phyloP scores from a whole-genome alignment of 2,113 vertebrate genomes.

The Pseudorectes ferrugineus region DNA sequence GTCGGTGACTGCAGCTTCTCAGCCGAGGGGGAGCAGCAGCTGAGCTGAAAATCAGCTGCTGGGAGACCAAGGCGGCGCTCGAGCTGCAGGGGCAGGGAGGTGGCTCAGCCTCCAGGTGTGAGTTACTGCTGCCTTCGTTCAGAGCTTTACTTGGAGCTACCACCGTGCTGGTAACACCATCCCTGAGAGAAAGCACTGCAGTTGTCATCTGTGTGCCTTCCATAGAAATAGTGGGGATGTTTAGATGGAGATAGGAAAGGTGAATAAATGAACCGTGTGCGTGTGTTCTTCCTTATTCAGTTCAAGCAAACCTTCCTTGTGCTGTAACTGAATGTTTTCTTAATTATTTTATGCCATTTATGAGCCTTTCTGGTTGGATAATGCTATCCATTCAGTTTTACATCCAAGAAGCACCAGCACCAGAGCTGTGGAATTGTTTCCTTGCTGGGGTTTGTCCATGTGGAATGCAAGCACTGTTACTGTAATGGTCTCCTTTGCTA shows the following conservation, averaged over 20 bases:
- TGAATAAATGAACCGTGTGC: not conserved
- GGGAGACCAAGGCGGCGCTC: not conserved
- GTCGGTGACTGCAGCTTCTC: not conserved
- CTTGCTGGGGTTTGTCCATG: not conserved
- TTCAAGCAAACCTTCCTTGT: not conserved
- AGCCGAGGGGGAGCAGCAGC: not conserved
- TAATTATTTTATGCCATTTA: not conserved
- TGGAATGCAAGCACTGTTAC: not conserved
- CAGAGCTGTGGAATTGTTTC: not conserved
- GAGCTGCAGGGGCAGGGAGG: not conserved
- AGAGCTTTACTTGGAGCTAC: not conserved
- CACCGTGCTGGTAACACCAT: not conserved
- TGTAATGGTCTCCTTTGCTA: not conserved
- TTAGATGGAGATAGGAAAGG: not conserved
- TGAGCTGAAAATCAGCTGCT: not conserved
- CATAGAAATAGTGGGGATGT: accelerated
- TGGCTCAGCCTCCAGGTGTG: not conserved
- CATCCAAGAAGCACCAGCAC: not conserved
- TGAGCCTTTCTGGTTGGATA: not conserved
- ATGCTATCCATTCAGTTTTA: not conserved
- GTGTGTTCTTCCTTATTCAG: not conserved
- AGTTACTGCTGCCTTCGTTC: not conserved
- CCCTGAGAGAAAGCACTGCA: not conserved
- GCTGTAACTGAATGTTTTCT: not conserved
- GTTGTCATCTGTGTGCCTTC: not conserved